Evolutionary conservation across 2,113 vertebrate species (phyloP), one percentile per base, ranked within the genome.

Genomic region (Hystrix cristata): DNA sequence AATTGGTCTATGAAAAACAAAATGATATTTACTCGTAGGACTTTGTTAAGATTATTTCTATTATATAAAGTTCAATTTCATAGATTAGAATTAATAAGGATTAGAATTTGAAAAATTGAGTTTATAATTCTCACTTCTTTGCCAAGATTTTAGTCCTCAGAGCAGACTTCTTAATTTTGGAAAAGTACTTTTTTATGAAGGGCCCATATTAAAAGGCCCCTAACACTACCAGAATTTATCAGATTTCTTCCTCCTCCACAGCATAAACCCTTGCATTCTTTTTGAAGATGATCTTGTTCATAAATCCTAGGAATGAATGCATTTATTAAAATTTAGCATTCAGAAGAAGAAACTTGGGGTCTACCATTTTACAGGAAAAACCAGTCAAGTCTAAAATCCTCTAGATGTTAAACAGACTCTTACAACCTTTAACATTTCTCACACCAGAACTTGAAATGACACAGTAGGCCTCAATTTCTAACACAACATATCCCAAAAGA

Each of bases 61-160:
- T 82, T 8, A 97, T 43, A 92, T 79, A 78, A 96, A 91, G 38
- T 86, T 95, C 64, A 91, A 79, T 62, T 94, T 25, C 59, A 72
- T 71, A 67, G 62, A 80, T 83, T 90, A 96, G 92, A 87, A 94
- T 89, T 46, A 92, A 34, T 64, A 95, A 82, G 0, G 9, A 59
- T 85, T 89, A 81, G n/a, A 95, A 96, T 76, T 88, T 84, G 53
- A 94, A 95, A 95, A 86, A 12, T 19, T 78, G 7, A 59, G 46
- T 34, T 65, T 85, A 82, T 5, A 81, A 71, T 29, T 74, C 31
- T 82, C 59, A 71, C 5, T 74, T 27, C 80, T 94, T 94, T 60
- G 88, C 10, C 29, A 27, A 90, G 27, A 48, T 90, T 90, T 46
- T 95, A 92, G 43, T 57, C 78, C 34, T 81, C 95, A 91, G 21